Conservation (phyloP, 2,113 vertebrate species). For the Erinaceus europaeus region DNA sequence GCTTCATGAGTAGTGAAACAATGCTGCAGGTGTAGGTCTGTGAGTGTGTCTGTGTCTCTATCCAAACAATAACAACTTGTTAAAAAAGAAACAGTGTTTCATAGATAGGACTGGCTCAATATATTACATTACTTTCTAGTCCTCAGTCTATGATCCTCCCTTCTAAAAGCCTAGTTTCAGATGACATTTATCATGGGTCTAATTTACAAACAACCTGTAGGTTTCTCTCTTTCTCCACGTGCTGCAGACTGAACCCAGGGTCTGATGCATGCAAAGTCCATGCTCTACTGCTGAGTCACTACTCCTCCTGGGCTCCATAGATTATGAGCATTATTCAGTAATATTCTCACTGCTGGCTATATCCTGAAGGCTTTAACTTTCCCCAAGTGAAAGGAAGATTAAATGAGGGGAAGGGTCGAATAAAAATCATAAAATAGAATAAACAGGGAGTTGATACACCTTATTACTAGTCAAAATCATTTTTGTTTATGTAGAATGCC, state of each 20-base stretch:
- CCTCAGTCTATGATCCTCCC: neutral
- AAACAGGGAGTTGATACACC: slow-evolving; percentile 3
- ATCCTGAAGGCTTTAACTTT: neutral
- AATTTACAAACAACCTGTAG: slow-evolving; percentile 3
- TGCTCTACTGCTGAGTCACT: too few relatives aligned
- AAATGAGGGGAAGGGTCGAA: neutral
- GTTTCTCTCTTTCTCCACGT: neutral
- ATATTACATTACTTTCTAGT: neutral
- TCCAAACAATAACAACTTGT: too few relatives aligned
- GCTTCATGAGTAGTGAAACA: too few relatives aligned
- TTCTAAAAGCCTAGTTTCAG: slow-evolving; percentile 20
- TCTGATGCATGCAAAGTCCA: too few relatives aligned
- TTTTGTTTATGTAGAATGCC: neutral
- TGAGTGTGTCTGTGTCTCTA: too few relatives aligned
- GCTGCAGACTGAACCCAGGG: too few relatives aligned
- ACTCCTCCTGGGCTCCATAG: too few relatives aligned
- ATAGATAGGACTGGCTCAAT: too few relatives aligned
- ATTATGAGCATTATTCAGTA: neutral
- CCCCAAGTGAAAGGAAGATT: neutral
- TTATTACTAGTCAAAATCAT: neutral
- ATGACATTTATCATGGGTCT: neutral
- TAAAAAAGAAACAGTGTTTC: too few relatives aligned
- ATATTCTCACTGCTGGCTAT: neutral
- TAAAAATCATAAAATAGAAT: slow-evolving; percentile 15
- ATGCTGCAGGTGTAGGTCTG: too few relatives aligned